Base-by-base conservation (phyloP, 2,797 vertebrate species). In the Apogon talboti region DNA sequence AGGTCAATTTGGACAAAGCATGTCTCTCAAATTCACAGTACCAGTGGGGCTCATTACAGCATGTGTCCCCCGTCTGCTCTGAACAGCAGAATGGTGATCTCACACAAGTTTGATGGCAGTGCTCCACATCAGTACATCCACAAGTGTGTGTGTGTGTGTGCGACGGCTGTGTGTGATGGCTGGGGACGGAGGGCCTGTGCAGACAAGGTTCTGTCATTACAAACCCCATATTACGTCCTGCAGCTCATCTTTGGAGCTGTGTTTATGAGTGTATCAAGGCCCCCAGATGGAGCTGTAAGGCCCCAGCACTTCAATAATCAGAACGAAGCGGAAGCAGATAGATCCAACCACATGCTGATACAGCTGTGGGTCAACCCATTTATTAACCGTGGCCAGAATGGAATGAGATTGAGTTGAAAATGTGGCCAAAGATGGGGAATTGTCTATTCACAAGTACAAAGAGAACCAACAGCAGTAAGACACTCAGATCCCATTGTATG, bases 261-360 rank as follows among this genome's bases (percentile, higher is more conserved):
- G 30, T 85, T 78, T 75, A 82, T 54, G 60, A 66, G 56, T 2
- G 0, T 7, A 71, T 81, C 44, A 72, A 76, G 46, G 9, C 41
- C 48, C 67, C 51, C 37, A 74, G 74, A 76, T 46, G 61, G 62
- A 69, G 61, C 53, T 60, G 58, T 14, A 3, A 48, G 18, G 52
- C 48, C 60, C 53, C 54, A 30, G 55, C 1, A 16, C 64, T 50
- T 81, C 63, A 60, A 70, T 76, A 73, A 87, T 73, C 47, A 75
- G 74, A 83, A 81, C 85, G 59, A 62, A 78, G 35, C 4, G 3
- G 64, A 83, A 76, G 14, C 40, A 59, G 33, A 56, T n/a, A 6
- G 48, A 69, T 62, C 28, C 24, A 51, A 51, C 1, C 41, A 47
- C 28, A 35, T 45, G 52, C 35, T 43, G 63, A 74, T 71, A 28